Conservation (phyloP, 1,140 invertebrate species). For the Hycleus phaleratus region DNA sequence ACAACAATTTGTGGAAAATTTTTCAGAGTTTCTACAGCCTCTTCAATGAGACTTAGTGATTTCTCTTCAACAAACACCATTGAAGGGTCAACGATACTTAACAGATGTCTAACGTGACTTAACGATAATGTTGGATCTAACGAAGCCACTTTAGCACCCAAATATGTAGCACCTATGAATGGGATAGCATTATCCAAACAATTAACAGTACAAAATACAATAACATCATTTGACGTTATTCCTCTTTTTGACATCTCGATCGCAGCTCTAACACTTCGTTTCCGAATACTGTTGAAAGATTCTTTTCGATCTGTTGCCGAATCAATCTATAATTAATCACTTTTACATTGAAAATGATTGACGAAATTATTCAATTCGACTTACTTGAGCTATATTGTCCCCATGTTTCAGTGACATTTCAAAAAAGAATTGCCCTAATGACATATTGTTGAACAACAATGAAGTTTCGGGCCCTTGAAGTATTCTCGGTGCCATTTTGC, state of each 20-base stretch:
- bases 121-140: too few species aligned
- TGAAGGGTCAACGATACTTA: slow-evolving; percentile 23
- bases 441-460: neutral
- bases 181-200: slow-evolving; percentile 8
- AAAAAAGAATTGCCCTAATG: too few species aligned
- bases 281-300: slow-evolving; percentile 1
- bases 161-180: neutral
- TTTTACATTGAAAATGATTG: too few species aligned
- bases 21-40: neutral
- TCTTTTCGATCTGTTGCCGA: neutral
- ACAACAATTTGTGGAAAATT: slow-evolving; percentile 19
- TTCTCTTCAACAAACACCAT: too few species aligned
- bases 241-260: slow-evolving; percentile 2
- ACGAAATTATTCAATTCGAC: too few species aligned
- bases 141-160: too few species aligned
- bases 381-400: too few species aligned
- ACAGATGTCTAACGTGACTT: too few species aligned
- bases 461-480: neutral
- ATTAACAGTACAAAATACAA: slow-evolving; percentile 1
- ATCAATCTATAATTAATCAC: neutral
- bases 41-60: slow-evolving; percentile 14
- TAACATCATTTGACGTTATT: slow-evolving; percentile 5
- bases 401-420: too few species aligned
- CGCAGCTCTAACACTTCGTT: slow-evolving; percentile 4
- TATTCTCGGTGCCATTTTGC: too few species aligned